phyloP scores from a whole-genome alignment of 2,113 vertebrate genomes.

The Lichenostomus cassidix region DNA sequence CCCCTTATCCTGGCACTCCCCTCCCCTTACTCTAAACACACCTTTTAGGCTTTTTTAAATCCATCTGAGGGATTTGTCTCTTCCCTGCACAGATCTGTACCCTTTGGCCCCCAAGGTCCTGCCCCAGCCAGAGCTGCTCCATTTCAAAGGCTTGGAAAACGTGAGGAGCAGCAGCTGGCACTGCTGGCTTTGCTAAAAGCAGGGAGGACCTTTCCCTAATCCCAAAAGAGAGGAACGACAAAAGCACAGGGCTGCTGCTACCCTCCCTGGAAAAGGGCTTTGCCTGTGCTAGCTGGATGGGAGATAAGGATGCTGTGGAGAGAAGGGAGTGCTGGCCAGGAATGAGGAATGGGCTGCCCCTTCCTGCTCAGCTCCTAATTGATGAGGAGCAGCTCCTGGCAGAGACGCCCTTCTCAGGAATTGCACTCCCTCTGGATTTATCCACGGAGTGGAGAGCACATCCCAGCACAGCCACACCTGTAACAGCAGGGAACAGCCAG shows the following conservation, averaged over 20 bases:
- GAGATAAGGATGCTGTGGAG: neutral
- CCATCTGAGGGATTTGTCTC: neutral
- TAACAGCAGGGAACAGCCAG: neutral
- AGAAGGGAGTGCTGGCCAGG: neutral
- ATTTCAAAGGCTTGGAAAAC: neutral
- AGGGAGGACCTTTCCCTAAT: conserved; percentile 2
- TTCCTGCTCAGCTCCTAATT: neutral
- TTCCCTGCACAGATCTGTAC: neutral
- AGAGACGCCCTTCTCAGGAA: neutral
- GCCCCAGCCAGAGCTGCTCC: neutral
- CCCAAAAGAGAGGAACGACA: neutral
- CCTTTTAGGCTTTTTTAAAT: neutral
- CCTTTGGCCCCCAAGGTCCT: neutral
- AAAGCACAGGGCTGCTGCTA: neutral
- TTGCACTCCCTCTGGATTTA: neutral
- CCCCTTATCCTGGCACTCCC: neutral
- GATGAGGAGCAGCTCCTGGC: conserved; percentile 28
- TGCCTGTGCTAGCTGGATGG: neutral
- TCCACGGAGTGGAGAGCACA: neutral
- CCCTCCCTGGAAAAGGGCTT: neutral
- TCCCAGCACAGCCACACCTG: neutral
- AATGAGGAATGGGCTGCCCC: conserved; percentile 15
- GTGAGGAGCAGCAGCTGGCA: conserved; percentile 10
- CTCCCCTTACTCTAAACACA: neutral
- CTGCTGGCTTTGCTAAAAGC: neutral